A percentile compares a stretch with the other conserved stretches of the same genome.
Evolutionary conservation across 2,888 invertebrate genomes (phyloP).

Genomic region (Drosophila anomalipes): DNA sequence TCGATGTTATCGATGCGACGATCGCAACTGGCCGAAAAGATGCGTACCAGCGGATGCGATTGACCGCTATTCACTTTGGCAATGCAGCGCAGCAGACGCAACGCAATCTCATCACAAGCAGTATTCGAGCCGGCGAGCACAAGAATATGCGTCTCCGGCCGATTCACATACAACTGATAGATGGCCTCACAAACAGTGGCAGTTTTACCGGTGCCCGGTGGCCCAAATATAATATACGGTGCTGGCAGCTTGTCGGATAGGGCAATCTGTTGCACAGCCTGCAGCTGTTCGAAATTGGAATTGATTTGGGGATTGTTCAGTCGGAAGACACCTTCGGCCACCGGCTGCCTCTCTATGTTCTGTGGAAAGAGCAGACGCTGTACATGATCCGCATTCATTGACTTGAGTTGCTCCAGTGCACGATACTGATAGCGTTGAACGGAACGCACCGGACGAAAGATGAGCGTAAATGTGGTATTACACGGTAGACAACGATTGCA

Average conservation of each 20-base stretch:
- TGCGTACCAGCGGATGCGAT: conserved; percentile 83
- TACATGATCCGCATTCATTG: conserved; percentile 35
- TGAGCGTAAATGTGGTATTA: conserved; percentile 58
- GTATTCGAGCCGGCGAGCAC: conserved; percentile 90
- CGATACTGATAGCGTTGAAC: conserved; percentile 79
- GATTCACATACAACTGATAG: conserved; percentile 86
- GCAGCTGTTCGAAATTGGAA: conserved; percentile 87
- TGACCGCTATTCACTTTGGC: conserved; percentile 31
- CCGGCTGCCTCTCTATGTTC: background rate
- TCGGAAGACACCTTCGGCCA: conserved; percentile 22
- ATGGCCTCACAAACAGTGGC: conserved; percentile 90
- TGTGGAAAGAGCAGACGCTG: conserved; percentile 68
- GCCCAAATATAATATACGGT: conserved; percentile 93
- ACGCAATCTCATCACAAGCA: conserved; percentile 89
- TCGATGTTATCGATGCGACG: conserved; percentile 83
- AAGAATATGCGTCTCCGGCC: conserved; percentile 86
- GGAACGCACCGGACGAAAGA: conserved; percentile 75
- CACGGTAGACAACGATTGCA: conserved; percentile 63
- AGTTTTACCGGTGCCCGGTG: conserved; percentile 89
- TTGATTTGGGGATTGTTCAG: conserved; percentile 82
- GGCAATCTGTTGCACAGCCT: conserved; percentile 89
- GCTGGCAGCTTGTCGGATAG: conserved; percentile 85
- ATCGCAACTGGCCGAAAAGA: conserved; percentile 85
- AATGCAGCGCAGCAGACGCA: conserved; percentile 84
- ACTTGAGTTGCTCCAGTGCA: conserved; percentile 67